Percentiles rank a stretch among this genome's conserved stretches.
These are phyloP conservation scores for Gallinago undulata DNA, from an alignment of 2,113 vertebrate genomes.

Conservation along the genomic window DNA sequence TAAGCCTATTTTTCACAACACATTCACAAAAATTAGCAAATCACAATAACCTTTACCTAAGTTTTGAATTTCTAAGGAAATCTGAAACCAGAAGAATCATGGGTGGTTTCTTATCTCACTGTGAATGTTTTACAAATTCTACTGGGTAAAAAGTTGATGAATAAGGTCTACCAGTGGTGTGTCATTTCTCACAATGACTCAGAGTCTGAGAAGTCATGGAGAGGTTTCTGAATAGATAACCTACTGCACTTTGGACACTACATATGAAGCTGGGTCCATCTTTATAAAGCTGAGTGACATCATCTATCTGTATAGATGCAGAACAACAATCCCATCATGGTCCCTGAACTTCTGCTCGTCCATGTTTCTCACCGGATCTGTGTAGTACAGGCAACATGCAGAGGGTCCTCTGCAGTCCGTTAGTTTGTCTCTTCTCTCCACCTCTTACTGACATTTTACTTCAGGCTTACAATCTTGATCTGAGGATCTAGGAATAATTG, in stretches of 20 bases:
- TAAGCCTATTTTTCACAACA: background rate
- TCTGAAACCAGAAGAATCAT: background rate
- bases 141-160: background rate
- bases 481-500: background rate
- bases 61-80: background rate
- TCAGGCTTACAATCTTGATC: background rate
- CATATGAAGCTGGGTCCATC: background rate
- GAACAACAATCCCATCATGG: background rate
- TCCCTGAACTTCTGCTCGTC: background rate
- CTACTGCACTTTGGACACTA: background rate
- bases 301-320: background rate
- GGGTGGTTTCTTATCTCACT: background rate
- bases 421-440: background rate
- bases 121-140: background rate
- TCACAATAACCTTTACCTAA: background rate
- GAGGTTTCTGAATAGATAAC: background rate
- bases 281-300: background rate
- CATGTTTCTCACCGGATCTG: rapidly evolving
- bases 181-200: background rate
- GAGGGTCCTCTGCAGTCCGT: rapidly evolving
- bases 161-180: background rate
- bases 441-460: background rate
- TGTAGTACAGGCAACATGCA: background rate
- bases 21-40: background rate
- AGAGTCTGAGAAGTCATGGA: background rate